A percentile compares a stretch with the other conserved stretches of the same genome.
Evolutionary conservation across 2,888 invertebrate genomes (phyloP).

Genomic region (Blastobasis adustella): DNA sequence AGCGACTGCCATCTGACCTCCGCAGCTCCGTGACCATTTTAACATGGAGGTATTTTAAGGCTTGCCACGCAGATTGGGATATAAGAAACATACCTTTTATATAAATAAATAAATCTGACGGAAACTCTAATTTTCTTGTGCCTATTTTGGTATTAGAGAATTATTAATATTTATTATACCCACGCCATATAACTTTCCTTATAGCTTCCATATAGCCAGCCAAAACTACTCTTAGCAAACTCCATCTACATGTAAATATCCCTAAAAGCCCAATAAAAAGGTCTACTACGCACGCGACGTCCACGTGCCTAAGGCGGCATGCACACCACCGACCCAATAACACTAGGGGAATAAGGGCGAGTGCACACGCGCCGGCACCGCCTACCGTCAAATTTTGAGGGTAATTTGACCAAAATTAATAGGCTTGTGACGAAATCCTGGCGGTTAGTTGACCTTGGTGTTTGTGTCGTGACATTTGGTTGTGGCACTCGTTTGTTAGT

Average conservation of each 20-base stretch:
- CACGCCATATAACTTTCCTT: too few relatives aligned
- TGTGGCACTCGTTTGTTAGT: too few relatives aligned
- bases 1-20: too few relatives aligned
- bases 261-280: slow-evolving; percentile 44
- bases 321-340: slow-evolving; percentile 30
- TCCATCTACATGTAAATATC: slow-evolving; percentile 20
- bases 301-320: slow-evolving; percentile 39
- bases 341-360: slow-evolving; percentile 25
- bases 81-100: too few relatives aligned
- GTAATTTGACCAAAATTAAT: slow-evolving; percentile 42
- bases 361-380: slow-evolving; percentile 20
- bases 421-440: slow-evolving; percentile 15
- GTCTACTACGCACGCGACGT: slow-evolving; percentile 49
- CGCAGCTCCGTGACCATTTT: too few relatives aligned
- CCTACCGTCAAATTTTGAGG: slow-evolving; percentile 11
- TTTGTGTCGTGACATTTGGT: not conserved
- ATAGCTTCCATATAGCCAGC: not conserved
- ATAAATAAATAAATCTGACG: too few relatives aligned
- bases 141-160: too few relatives aligned
- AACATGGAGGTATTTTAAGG: too few relatives aligned
- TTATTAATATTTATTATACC: too few relatives aligned
- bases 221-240: not conserved
- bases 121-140: too few relatives aligned
- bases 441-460: slow-evolving; percentile 12
- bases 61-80: too few relatives aligned